A percentile compares a stretch with the other conserved stretches of the same genome.
Evolutionary conservation across 1,140 invertebrate genomes (phyloP).

Genomic region (Ceratina calcarata): DNA sequence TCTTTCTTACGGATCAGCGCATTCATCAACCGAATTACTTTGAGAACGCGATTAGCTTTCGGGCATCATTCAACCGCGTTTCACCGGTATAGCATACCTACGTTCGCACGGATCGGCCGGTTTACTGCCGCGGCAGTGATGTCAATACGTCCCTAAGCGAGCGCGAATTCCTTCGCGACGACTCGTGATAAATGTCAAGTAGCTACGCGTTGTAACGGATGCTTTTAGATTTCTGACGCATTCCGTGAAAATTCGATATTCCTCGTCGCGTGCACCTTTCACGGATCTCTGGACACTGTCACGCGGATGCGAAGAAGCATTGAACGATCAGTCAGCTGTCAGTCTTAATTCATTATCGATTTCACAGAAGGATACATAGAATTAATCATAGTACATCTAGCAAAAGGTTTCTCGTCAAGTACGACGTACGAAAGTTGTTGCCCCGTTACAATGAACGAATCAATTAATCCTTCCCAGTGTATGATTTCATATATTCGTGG

Average conservation of each 20-base stretch:
- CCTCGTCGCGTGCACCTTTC: too few relatives aligned
- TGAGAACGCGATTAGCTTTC: conserved; percentile 16
- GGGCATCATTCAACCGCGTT: background rate
- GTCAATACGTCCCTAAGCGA: conserved; percentile 20
- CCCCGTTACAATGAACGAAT: too few relatives aligned
- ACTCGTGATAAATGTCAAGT: conserved; percentile 37
- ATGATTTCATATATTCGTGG: background rate
- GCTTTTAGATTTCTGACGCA: background rate
- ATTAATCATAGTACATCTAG: too few relatives aligned
- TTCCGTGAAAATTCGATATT: background rate
- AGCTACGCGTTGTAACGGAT: background rate
- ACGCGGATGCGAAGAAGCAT: too few relatives aligned
- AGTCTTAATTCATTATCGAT: too few relatives aligned
- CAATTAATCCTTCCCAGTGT: too few relatives aligned
- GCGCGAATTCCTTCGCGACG: conserved; percentile 19
- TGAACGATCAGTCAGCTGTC: too few relatives aligned
- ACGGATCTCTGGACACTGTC: too few relatives aligned
- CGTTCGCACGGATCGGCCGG: background rate
- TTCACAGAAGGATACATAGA: too few relatives aligned
- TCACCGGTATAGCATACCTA: background rate
- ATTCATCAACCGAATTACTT: conserved; percentile 22
- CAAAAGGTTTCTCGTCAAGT: too few relatives aligned
- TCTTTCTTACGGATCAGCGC: conserved; percentile 12
- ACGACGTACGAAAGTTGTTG: too few relatives aligned
- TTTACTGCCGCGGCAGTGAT: conserved; percentile 7